Conservation (phyloP, 2,113 vertebrate species). For the Prunella fulvescens region DNA sequence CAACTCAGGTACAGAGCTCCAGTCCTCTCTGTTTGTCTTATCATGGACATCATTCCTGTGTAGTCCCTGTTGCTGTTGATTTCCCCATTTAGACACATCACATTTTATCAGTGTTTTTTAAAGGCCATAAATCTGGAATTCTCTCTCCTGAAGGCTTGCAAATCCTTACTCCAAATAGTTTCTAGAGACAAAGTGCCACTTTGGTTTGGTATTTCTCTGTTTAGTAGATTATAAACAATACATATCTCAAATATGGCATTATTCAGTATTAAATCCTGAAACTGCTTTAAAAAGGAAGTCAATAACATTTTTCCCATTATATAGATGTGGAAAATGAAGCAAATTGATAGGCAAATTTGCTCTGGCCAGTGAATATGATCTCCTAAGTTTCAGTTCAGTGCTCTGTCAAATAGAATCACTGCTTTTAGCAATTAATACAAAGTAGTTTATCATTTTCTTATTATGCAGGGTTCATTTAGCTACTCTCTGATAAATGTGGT, state of each 20-base stretch:
- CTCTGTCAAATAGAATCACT: conserved; percentile 18
- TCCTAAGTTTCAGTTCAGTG: conserved; percentile 20
- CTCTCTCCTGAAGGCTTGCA: not conserved
- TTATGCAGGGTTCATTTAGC: conserved; percentile 44
- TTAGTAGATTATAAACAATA: not conserved
- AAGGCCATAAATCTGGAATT: not conserved
- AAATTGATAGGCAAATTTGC: not conserved
- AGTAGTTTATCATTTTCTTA: conserved; percentile 41
- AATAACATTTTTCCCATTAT: not conserved
- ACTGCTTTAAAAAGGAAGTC: not conserved
- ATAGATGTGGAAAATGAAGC: conserved; percentile 6
- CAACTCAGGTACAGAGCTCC: not conserved
- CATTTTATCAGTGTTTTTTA: not conserved
- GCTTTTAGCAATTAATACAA: conserved; percentile 42
- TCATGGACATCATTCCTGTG: not conserved
- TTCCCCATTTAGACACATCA: not conserved
- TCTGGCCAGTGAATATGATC: not conserved
- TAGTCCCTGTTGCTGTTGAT: not conserved
- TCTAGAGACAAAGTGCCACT: not conserved
- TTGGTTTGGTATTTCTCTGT: not conserved
- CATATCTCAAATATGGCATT: not conserved
- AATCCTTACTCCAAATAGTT: not conserved
- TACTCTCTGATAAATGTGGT: not conserved
- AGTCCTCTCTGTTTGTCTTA: not conserved
- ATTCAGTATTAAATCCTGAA: not conserved